A percentile compares a stretch with the other conserved stretches of the same genome.
Evolutionary conservation across 92 coral and sea anemone genomes (phyloP).

Genomic region (Palythoa heliodiscus): DNA sequence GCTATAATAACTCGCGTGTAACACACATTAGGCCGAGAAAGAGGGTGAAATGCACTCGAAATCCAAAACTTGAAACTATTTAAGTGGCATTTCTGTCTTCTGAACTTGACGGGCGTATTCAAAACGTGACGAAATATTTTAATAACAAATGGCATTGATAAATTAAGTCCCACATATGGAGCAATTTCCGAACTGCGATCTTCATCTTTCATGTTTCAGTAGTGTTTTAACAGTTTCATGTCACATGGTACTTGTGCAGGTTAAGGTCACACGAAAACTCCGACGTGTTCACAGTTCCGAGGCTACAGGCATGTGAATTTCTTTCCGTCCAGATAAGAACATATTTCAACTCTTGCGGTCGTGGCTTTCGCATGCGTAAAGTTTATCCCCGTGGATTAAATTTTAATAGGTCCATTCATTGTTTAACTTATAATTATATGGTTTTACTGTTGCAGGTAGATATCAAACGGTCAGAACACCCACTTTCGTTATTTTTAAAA

Average conservation of each 20-base stretch:
- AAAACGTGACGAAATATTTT: background rate
- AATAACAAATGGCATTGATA: background rate
- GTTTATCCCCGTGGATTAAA: background rate
- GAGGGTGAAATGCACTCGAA: background rate
- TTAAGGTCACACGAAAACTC: conserved; percentile 9
- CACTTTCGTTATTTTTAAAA: background rate
- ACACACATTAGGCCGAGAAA: background rate
- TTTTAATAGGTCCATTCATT: background rate
- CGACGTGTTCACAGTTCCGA: background rate
- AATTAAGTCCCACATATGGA: background rate
- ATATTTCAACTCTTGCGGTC: background rate
- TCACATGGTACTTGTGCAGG: background rate
- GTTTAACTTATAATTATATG: background rate
- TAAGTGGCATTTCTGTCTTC: background rate
- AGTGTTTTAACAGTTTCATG: background rate
- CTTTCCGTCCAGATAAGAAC: background rate
- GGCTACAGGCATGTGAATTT: background rate
- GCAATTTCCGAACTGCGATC: background rate
- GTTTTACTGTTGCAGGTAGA: background rate
- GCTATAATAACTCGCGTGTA: background rate
- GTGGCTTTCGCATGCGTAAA: background rate
- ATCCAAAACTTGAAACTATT: background rate
- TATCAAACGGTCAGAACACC: background rate
- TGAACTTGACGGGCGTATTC: background rate
- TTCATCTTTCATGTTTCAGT: background rate